Evolutionary conservation across 2,797 vertebrate genomes (phyloP).

Genomic region (Bradypus variegatus): DNA sequence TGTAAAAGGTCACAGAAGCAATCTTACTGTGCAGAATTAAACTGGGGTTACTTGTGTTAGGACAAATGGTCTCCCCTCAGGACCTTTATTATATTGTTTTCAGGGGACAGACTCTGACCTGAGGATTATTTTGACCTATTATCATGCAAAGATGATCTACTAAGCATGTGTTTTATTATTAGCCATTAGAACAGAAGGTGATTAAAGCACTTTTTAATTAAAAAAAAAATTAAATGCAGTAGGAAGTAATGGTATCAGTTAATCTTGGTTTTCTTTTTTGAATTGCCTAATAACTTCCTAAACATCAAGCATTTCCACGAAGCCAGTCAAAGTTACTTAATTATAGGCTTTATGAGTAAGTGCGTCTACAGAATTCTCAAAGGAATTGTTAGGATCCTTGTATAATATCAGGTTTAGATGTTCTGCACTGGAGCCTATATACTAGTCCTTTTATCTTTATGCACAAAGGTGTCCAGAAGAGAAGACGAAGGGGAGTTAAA

Average conservation of each 20-base stretch:
- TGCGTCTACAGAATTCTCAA: conserved; percentile 48
- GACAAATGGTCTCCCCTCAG: not conserved
- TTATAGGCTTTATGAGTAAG: conserved; percentile 51
- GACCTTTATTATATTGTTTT: not conserved
- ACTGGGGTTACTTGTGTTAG: not conserved
- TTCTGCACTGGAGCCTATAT: not conserved
- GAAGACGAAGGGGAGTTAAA: not conserved
- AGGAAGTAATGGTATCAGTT: conserved; percentile 52
- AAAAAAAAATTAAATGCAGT: conserved; percentile 51
- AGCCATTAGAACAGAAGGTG: conserved; percentile 37
- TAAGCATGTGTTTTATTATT: conserved; percentile 22
- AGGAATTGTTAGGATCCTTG: conserved; percentile 36
- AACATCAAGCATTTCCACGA: conserved; percentile 59
- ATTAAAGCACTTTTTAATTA: conserved; percentile 46
- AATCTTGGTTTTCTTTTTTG: conserved; percentile 36
- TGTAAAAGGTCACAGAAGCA: not conserved
- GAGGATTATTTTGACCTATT: not conserved
- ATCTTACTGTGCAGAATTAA: not conserved
- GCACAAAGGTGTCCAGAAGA: conserved; percentile 25
- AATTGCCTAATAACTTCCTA: conserved; percentile 56
- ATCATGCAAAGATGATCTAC: not conserved
- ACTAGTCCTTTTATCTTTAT: conserved; percentile 49
- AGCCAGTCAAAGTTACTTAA: conserved; percentile 44
- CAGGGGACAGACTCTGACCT: not conserved
- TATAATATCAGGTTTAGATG: conserved; percentile 48